Percentiles rank a stretch among this genome's conserved stretches.
Evolutionary conservation across 1,140 invertebrate species (phyloP).

Genomic region (Psix sp.): DNA sequence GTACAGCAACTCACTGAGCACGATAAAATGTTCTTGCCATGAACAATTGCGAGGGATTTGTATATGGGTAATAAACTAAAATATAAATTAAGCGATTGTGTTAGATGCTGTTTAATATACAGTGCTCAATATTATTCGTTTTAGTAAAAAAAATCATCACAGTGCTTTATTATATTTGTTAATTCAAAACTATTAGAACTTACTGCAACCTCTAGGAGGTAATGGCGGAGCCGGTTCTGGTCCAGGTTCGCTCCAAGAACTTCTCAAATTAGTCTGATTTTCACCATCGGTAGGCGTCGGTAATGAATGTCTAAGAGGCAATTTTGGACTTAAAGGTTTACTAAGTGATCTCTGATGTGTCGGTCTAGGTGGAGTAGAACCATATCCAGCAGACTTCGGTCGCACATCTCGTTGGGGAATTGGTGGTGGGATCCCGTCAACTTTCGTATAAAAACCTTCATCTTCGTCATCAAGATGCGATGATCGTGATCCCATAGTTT

Average conservation of each 20-base stretch:
- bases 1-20: too few species aligned
- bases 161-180: too few species aligned
- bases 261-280: slow-evolving; percentile 75
- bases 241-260: slow-evolving; percentile 80
- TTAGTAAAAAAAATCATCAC: too few species aligned
- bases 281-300: slow-evolving; percentile 73
- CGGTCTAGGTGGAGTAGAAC: slow-evolving; percentile 77
- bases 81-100: too few species aligned
- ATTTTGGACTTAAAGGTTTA: slow-evolving; percentile 79
- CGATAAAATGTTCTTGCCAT: too few species aligned
- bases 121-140: too few species aligned
- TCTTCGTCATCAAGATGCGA: slow-evolving; percentile 71
- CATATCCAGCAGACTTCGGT: slow-evolving; percentile 79
- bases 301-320: slow-evolving; percentile 77
- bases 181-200: slow-evolving; percentile 55
- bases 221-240: slow-evolving; percentile 80
- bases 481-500: slow-evolving; percentile 64
- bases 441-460: slow-evolving; percentile 72
- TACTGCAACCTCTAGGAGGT: slow-evolving; percentile 80
- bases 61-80: too few species aligned
- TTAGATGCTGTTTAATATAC: too few species aligned
- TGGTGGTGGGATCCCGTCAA: slow-evolving; percentile 77
- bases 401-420: slow-evolving; percentile 79
- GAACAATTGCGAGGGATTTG: too few species aligned
- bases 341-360: slow-evolving; percentile 79